Percentiles rank a stretch among this genome's conserved stretches.
phyloP scores from a whole-genome alignment of 2,888 invertebrate species.

The Phengaris alcon region DNA sequence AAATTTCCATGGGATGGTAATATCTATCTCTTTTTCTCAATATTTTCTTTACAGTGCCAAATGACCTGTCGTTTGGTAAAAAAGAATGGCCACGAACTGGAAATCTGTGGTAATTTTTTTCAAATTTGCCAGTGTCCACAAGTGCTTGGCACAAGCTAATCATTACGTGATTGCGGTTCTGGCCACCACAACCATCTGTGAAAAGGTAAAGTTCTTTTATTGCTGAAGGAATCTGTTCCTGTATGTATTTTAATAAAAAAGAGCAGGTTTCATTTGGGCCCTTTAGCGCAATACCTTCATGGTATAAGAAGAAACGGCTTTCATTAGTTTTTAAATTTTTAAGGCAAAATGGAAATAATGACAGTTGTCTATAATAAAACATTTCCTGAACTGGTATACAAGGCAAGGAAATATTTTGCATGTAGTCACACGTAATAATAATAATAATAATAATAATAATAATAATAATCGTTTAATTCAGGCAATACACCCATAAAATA shows the following conservation, averaged over 20 bases:
- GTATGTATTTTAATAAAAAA: constrained; percentile 2
- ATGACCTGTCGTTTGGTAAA: not conserved
- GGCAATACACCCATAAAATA: too few species aligned
- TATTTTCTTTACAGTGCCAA: not conserved
- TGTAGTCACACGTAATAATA: constrained; percentile 5
- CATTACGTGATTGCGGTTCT: constrained; percentile 7
- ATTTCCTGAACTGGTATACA: constrained; percentile 8
- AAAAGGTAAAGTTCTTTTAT: constrained; percentile 14
- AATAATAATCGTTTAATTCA: too few species aligned
- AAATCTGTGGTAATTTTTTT: not conserved
- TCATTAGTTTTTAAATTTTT: not conserved
- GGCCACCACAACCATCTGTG: constrained; percentile 16
- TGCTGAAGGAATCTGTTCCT: constrained; percentile 29
- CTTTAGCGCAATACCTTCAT: constrained; percentile 33
- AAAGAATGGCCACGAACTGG: constrained; percentile 1
- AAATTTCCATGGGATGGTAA: not conserved
- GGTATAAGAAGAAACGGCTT: constrained; percentile 32
- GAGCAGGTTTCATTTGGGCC: constrained; percentile 32
- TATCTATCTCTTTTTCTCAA: not conserved
- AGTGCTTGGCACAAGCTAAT: constrained; percentile 9
- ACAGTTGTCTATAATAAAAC: constrained; percentile 11
- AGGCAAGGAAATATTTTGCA: not conserved
- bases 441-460: too few species aligned
- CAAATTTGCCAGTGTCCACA: not conserved
- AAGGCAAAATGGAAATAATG: not conserved